Evolutionary conservation across 2,888 invertebrate genomes (phyloP), one percentile per base, ranked within the genome.

Genomic region (Geotrupes spiniger): DNA sequence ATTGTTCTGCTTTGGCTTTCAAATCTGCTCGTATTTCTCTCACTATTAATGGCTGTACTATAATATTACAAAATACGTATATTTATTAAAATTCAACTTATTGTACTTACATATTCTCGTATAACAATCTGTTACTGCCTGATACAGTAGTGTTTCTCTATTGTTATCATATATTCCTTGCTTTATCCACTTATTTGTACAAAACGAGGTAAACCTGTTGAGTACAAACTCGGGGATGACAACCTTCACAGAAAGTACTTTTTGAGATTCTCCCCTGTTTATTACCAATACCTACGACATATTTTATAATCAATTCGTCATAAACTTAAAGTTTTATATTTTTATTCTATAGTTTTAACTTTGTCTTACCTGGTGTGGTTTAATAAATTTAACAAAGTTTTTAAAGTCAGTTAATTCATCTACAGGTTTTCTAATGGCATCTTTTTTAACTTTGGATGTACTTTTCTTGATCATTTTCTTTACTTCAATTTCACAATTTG

Each of bases 251-350:
- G 80, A 78, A 0, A 95, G 73, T 39, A 82, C 76, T 70, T 93
- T 93, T 48, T 85, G 79, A 53, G 83, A 81, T 71, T 93, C 93
- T 0, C 89, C 95, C 60, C 95, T 79, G 69, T 93, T 93, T 9
- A 95, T 80, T 1, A 94, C 95, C 57, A 95, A 72, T 17, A 89
- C 83, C 78, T 82, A 61, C 5, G 64, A 59, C 38, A 48, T 49
- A 56, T 54, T 14, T 45, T 38, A 15, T 9, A 46, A 26, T 16
- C 10, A 27, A 11, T 16, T 29, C 33, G n/a, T n/a, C n/a, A n/a
- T n/a, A n/a, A n/a, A n/a, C n/a, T n/a, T n/a, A n/a, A n/a, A n/a
- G n/a, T n/a, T n/a, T n/a, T n/a, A n/a, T n/a, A n/a, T n/a, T n/a
- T n/a, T n/a, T n/a, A n/a, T n/a, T n/a, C n/a, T n/a, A n/a, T n/a